phyloP scores from a whole-genome alignment of 1,140 invertebrate species.

The Stegodyphus dumicola region DNA sequence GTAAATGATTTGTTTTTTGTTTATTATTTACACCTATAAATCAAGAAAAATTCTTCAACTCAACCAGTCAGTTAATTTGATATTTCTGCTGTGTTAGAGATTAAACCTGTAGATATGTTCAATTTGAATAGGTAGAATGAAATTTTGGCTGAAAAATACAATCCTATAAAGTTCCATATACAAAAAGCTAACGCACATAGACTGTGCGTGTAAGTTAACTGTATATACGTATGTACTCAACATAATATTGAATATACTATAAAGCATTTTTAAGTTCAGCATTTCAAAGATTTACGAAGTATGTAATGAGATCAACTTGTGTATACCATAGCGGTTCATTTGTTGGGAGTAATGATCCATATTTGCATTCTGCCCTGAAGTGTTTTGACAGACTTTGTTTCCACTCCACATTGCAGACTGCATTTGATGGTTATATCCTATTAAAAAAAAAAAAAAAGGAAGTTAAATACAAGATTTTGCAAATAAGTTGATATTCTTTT shows the following conservation, averaged over 20 bases:
- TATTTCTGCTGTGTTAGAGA: too few species aligned
- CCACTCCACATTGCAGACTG: slow-evolving; percentile 47
- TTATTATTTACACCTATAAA: too few species aligned
- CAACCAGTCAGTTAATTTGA: too few species aligned
- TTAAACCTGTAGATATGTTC: too few species aligned
- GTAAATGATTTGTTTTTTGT: too few species aligned
- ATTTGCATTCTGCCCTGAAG: slow-evolving; percentile 27
- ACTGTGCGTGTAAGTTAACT: too few species aligned
- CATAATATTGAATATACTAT: neutral
- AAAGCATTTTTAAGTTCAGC: neutral
- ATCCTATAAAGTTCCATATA: neutral
- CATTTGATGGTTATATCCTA: slow-evolving; percentile 52
- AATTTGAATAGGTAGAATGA: too few species aligned
- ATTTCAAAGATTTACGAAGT: neutral
- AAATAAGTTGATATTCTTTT: neutral
- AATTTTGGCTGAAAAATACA: neutral
- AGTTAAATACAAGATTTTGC: neutral
- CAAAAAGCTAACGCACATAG: neutral
- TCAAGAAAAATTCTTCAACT: too few species aligned
- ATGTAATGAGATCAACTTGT: slow-evolving; percentile 15
- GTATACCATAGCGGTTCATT: slow-evolving; percentile 42
- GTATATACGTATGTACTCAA: neutral
- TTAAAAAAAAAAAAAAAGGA: neutral
- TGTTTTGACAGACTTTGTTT: slow-evolving; percentile 25
- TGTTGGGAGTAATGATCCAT: slow-evolving; percentile 56